Conservation (phyloP, 2,888 invertebrate genomes). For the Eucera pruinosa region DNA sequence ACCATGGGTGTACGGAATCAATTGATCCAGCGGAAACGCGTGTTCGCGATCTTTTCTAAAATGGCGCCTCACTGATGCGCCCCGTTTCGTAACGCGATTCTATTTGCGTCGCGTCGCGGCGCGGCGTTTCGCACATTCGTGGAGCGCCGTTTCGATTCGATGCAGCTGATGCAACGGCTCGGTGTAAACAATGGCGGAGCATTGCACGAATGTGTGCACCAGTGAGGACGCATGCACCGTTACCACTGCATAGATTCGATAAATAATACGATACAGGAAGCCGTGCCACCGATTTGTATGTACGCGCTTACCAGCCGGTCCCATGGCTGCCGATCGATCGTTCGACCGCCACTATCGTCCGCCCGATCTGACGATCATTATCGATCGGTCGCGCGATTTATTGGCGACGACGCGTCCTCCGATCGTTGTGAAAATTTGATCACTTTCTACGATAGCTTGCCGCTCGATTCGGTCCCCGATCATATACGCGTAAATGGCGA, state of each 20-base stretch:
- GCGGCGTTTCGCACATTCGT: conserved; percentile 40
- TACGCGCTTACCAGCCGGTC: conserved; percentile 50
- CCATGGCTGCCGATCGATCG: conserved; percentile 49
- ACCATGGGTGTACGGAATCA: too few species aligned
- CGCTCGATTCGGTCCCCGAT: neutral
- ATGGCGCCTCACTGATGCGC: neutral
- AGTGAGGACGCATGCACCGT: conserved; percentile 74
- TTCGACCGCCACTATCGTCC: conserved; percentile 27
- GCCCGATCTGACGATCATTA: conserved; percentile 52
- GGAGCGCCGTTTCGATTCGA: conserved; percentile 35
- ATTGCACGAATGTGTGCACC: conserved; percentile 46
- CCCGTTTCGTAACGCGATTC: conserved; percentile 41
- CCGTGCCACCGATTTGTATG: conserved; percentile 71
- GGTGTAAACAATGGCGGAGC: conserved; percentile 70
- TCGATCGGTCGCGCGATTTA: conserved; percentile 39
- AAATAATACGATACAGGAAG: conserved; percentile 75
- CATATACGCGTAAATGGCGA: neutral
- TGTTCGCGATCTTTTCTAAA: too few species aligned
- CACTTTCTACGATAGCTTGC: conserved; percentile 31
- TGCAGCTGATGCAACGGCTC: conserved; percentile 46
- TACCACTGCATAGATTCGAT: conserved; percentile 73
- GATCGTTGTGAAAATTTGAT: conserved; percentile 34
- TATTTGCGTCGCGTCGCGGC: conserved; percentile 45
- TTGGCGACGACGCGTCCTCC: conserved; percentile 31
- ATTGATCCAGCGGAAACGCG: too few species aligned